Evolutionary conservation across 2,797 vertebrate species (phyloP), one percentile per base, ranked within the genome.

Genomic region (Alfaro cultratus): DNA sequence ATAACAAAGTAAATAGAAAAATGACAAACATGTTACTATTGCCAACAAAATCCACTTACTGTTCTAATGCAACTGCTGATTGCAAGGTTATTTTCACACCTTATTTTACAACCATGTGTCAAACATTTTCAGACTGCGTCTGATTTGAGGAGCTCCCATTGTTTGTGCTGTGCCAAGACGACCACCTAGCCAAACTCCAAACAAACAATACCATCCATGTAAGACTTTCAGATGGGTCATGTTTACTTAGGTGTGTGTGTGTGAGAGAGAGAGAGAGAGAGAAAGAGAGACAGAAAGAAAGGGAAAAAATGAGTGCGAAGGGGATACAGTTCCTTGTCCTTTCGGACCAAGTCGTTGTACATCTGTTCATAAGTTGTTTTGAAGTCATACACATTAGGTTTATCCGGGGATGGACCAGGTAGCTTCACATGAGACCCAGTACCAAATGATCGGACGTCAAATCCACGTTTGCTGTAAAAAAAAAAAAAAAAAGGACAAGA

Each of bases 311-410:
- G 86, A 83, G 86, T 85, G 86, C 83, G 91, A 76, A 78, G 81
- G 97, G 98, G 98, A 99, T 99, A 99, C 98, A 99, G 98, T 97
- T 99, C 98, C 97, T 99, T 99, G 97, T 99, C 98, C 96, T 99
- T 99, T 96, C 97, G 98, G 95, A 99, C 97, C 91, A 99, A 97
- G 93, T 99, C 98, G 97, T 96, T 98, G 97, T 99, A 99, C 98
- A 99, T 99, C 98, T 99, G 98, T 95, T 99, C 97, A 94, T 99
- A 99, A 91, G 98, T 98, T 49, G 98, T 99, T 97, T 99, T 99
- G 98, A 99, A 99, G 96, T 99, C 98, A 76, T 99, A 99, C 93
- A 99, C 98, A 94, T 99, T 99, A 46, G 98, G 98, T 94, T 99
- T 99, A 96, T 99, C 98, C 49, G 98, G 98, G 53, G 98, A 97